These are phyloP conservation scores for Anguilla obscura DNA, from an alignment of 2,797 vertebrate genomes.

Conservation along the genomic window DNA sequence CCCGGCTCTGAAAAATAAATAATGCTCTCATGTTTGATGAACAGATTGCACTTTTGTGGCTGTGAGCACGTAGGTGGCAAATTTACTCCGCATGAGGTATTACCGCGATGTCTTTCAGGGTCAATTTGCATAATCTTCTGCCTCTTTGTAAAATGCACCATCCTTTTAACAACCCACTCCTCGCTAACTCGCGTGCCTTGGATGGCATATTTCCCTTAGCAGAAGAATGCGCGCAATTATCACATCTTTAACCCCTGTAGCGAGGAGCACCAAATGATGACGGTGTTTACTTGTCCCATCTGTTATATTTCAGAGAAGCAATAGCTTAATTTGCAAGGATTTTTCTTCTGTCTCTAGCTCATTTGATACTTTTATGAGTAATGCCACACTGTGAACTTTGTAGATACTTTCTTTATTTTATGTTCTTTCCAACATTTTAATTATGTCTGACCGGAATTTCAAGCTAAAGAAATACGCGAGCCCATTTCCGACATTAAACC, in stretches of 20 bases:
- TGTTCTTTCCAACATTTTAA: neutral
- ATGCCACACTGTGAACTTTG: neutral
- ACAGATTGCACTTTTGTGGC: conserved; percentile 42
- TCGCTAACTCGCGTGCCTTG: conserved; percentile 29
- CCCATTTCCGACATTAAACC: neutral
- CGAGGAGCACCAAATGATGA: conserved; percentile 25
- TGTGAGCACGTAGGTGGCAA: conserved; percentile 38
- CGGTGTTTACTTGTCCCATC: conserved; percentile 32
- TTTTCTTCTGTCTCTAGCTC: neutral
- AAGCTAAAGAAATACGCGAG: neutral
- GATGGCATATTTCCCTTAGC: conserved; percentile 49
- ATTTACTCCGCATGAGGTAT: conserved; percentile 37
- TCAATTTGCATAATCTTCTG: conserved; percentile 66
- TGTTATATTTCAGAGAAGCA: conserved; percentile 34
- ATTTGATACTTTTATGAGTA: conserved; percentile 1
- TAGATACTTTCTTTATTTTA: neutral
- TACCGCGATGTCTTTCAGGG: conserved; percentile 52
- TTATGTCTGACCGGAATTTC: neutral
- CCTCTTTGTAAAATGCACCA: conserved; percentile 55
- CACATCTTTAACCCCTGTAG: conserved; percentile 46
- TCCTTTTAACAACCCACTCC: conserved; percentile 42
- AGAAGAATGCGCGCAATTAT: conserved; percentile 42
- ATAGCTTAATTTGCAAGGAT: conserved; percentile 23
- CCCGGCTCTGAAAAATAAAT: conserved; percentile 23
- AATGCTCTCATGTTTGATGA: conserved; percentile 21